Percentiles rank a stretch among this genome's conserved stretches.
These are phyloP conservation scores for Patiria miniata DNA, from an alignment of 35 echinoderm and acorn worm genomes.

Conservation along the genomic window DNA sequence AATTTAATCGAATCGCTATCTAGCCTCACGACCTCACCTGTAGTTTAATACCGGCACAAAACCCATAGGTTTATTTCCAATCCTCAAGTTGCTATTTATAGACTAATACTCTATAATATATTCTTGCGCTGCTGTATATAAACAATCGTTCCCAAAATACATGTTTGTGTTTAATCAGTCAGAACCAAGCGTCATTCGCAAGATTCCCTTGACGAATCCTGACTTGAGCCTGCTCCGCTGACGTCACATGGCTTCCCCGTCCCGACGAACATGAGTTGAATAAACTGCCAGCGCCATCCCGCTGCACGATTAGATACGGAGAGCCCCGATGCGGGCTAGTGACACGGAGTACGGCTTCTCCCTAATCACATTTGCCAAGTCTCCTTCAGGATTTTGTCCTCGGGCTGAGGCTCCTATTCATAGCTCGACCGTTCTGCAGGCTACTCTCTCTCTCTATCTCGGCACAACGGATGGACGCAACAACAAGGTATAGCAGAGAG, in stretches of 20 bases:
- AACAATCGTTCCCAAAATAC: too few relatives aligned
- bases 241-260: background rate
- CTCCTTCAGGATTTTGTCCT: background rate
- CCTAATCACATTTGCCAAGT: constrained; percentile 4
- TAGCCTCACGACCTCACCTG: too few relatives aligned
- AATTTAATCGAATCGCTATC: too few relatives aligned
- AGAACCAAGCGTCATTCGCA: background rate
- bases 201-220: background rate
- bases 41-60: too few relatives aligned
- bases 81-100: too few relatives aligned
- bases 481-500: background rate
- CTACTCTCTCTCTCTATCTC: background rate
- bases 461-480: background rate
- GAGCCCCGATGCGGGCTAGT: background rate
- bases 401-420: background rate
- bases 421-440: background rate
- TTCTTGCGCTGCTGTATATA: too few relatives aligned
- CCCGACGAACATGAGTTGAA: constrained; percentile 20
- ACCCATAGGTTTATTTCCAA: too few relatives aligned
- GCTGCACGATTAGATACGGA: background rate
- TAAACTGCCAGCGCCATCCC: background rate
- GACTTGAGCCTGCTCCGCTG: background rate
- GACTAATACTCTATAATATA: too few relatives aligned
- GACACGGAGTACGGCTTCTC: background rate
- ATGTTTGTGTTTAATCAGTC: background rate